Conservation (phyloP, 2,113 vertebrate species). For the Sprattus sprattus region DNA sequence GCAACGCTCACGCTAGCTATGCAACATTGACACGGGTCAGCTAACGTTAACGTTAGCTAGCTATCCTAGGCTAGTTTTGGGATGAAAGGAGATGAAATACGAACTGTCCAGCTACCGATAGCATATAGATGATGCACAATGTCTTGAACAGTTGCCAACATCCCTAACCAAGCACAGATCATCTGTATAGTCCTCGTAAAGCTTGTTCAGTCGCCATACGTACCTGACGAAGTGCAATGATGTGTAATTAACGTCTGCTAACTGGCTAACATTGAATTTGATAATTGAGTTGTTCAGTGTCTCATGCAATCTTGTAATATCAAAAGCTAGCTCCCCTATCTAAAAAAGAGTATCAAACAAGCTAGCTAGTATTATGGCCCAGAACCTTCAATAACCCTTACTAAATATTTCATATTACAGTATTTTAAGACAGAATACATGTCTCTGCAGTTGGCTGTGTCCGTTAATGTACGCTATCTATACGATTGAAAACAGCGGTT, state of each 20-base stretch:
- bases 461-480: conserved; percentile 16
- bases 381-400: neutral
- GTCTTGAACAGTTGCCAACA: neutral
- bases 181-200: neutral
- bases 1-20: neutral
- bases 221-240: neutral
- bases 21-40: neutral
- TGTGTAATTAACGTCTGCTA: neutral
- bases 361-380: neutral
- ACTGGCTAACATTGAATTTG: neutral
- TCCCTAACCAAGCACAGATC: neutral
- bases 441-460: neutral
- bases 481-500: conserved; percentile 59
- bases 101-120: neutral
- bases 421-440: neutral
- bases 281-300: neutral
- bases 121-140: neutral
- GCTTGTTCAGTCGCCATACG: neutral
- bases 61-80: neutral
- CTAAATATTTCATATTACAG: neutral
- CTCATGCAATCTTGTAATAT: conserved; percentile 35
- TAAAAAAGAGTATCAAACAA: neutral
- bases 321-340: neutral
- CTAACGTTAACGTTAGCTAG: conserved; percentile 2
- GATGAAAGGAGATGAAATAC: neutral